Conservation (phyloP, 2,888 invertebrate genomes). For the Cephonodes hylas region DNA sequence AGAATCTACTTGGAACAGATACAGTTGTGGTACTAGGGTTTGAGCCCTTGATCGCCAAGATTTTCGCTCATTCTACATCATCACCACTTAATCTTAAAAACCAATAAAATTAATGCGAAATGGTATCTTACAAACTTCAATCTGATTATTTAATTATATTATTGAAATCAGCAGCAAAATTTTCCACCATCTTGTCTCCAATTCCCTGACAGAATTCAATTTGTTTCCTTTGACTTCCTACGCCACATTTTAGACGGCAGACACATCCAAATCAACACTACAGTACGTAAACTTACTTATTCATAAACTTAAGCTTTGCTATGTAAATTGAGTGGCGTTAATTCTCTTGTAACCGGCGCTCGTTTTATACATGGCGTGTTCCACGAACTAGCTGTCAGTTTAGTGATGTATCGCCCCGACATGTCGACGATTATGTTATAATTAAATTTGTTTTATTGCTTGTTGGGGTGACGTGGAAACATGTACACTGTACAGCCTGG, state of each 20-base stretch:
- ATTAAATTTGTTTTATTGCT: neutral
- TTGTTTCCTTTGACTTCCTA: neutral
- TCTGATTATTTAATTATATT: too few relatives aligned
- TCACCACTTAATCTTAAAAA: too few relatives aligned
- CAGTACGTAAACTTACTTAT: neutral
- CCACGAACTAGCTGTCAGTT: neutral
- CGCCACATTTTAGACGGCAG: neutral
- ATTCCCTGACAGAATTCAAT: too few relatives aligned
- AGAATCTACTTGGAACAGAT: too few relatives aligned
- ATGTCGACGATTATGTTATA: neutral
- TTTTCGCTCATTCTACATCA: too few relatives aligned
- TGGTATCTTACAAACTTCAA: too few relatives aligned
- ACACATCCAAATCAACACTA: neutral
- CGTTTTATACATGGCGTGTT: neutral
- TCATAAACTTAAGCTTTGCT: neutral
- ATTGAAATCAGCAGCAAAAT: too few relatives aligned
- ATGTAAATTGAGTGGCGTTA: conserved; percentile 3
- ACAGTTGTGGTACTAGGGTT: too few relatives aligned
- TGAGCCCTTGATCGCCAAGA: too few relatives aligned
- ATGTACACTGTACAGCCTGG: too few relatives aligned
- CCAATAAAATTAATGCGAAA: too few relatives aligned
- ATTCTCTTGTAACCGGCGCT: conserved; percentile 3
- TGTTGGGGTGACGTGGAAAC: neutral
- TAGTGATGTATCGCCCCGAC: neutral
- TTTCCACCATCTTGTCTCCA: too few relatives aligned